These are phyloP conservation scores for Phaedon cochleariae DNA, from an alignment of 2,888 invertebrate genomes.

Conservation along the genomic window DNA sequence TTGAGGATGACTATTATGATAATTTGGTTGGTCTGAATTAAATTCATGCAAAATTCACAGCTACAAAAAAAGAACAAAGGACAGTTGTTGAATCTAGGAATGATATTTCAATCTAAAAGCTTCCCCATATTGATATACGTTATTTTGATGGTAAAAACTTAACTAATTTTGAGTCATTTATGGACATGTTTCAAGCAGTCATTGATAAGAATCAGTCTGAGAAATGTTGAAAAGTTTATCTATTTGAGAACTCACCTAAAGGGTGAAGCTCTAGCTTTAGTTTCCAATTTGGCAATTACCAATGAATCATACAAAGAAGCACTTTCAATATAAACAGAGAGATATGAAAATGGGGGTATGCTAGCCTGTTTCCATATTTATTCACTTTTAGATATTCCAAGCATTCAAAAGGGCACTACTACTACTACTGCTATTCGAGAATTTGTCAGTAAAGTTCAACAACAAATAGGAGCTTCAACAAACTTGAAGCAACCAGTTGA, in stretches of 20 bases:
- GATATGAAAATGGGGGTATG: constrained; percentile 4
- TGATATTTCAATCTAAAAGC: constrained; percentile 10
- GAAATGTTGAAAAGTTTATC: constrained; percentile 19
- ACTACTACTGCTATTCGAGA: background rate
- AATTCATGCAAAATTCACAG: background rate
- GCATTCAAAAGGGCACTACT: constrained; percentile 1
- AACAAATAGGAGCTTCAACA: constrained; percentile 25
- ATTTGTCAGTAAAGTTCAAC: constrained; percentile 17
- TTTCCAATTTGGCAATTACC: constrained; percentile 22
- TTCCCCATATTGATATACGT: constrained; percentile 24
- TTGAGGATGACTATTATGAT: constrained; percentile 2
- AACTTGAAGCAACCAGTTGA: constrained; percentile 21
- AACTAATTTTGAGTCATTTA: constrained; percentile 11
- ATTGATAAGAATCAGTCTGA: constrained; percentile 19
- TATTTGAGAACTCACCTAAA: constrained; percentile 27
- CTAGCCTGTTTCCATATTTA: background rate
- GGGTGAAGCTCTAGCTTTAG: constrained; percentile 23
- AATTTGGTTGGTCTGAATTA: background rate
- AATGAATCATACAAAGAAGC: constrained; percentile 27
- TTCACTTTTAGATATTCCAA: background rate
- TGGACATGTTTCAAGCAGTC: constrained; percentile 23
- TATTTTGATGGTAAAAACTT: constrained; percentile 20
- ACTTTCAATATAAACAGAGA: constrained; percentile 14
- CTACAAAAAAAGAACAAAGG: background rate
- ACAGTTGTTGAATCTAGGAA: background rate